Evolutionary conservation across 2,113 vertebrate species (phyloP).

Genomic region (Archocentrus centrarchus): DNA sequence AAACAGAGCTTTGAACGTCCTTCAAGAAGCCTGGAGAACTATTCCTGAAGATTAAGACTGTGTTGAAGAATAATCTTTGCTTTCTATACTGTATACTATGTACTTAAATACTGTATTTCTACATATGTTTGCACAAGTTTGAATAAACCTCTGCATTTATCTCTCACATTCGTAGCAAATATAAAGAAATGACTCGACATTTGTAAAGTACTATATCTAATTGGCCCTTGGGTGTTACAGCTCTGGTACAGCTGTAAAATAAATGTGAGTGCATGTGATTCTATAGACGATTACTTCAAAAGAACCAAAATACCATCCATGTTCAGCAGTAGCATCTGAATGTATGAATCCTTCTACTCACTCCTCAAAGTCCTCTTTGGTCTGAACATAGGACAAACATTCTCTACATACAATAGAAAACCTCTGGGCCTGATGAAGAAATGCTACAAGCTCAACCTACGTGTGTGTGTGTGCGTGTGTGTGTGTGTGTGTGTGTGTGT

Average conservation of each 20-base stretch:
- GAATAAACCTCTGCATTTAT: background rate
- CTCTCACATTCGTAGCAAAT: background rate
- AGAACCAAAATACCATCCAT: slow-evolving; percentile 1
- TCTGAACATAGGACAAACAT: slow-evolving; percentile 34
- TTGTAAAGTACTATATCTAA: background rate
- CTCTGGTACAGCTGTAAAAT: background rate
- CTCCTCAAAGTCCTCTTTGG: slow-evolving; percentile 34
- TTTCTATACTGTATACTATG: too few species aligned
- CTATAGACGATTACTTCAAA: slow-evolving; percentile 11
- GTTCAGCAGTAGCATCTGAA: slow-evolving; percentile 19
- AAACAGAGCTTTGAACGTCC: too few species aligned
- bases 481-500: slow-evolving; percentile 4
- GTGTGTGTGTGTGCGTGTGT: background rate
- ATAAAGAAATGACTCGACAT: background rate
- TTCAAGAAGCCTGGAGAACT: background rate
- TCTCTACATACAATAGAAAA: slow-evolving; percentile 52
- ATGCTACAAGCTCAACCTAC: slow-evolving; percentile 48
- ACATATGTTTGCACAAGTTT: background rate
- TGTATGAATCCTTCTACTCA: slow-evolving; percentile 50
- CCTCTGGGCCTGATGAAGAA: slow-evolving; percentile 45
- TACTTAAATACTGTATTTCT: background rate
- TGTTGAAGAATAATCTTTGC: background rate
- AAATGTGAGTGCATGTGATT: background rate
- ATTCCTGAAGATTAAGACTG: background rate
- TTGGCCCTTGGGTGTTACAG: background rate